Percentiles rank a stretch among this genome's conserved stretches.
Evolutionary conservation across 37 sponge, comb jelly and placozoan species (phyloP).

Genomic region (Hexactinellida sp.): DNA sequence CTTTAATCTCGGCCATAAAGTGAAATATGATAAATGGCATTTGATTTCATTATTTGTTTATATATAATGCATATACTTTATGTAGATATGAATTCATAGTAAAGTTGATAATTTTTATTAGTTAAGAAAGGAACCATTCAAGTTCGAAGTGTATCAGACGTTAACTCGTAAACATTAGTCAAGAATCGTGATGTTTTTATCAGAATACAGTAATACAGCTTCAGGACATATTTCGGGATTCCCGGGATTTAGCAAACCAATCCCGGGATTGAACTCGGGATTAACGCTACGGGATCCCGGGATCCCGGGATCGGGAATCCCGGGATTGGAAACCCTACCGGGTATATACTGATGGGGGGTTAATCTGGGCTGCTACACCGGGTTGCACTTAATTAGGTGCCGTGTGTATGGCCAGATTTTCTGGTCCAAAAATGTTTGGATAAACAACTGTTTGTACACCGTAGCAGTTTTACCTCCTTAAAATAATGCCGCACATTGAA

Average conservation of each 20-base stretch:
- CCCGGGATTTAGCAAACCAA: neutral
- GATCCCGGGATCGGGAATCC: too few relatives aligned
- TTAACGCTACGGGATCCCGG: too few relatives aligned
- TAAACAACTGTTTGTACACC: too few relatives aligned
- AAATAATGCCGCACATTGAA: too few relatives aligned
- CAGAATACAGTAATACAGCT: neutral
- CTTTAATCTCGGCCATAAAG: neutral
- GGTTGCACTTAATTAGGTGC: too few relatives aligned
- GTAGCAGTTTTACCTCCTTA: too few relatives aligned
- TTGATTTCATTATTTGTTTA: neutral
- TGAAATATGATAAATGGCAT: neutral
- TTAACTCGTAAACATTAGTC: neutral
- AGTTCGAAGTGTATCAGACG: neutral
- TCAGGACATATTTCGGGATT: neutral
- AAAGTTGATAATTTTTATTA: neutral
- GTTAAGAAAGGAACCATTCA: neutral
- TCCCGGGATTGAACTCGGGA: neutral
- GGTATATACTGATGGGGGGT: too few relatives aligned
- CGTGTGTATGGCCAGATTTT: too few relatives aligned
- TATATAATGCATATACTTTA: neutral
- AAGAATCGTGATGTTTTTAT: neutral
- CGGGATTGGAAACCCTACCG: neutral
- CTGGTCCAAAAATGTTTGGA: too few relatives aligned
- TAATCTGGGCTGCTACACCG: too few relatives aligned
- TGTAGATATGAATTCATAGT: neutral